Evolutionary conservation across 2,113 vertebrate species (phyloP).

Genomic region (Setophaga petechia): DNA sequence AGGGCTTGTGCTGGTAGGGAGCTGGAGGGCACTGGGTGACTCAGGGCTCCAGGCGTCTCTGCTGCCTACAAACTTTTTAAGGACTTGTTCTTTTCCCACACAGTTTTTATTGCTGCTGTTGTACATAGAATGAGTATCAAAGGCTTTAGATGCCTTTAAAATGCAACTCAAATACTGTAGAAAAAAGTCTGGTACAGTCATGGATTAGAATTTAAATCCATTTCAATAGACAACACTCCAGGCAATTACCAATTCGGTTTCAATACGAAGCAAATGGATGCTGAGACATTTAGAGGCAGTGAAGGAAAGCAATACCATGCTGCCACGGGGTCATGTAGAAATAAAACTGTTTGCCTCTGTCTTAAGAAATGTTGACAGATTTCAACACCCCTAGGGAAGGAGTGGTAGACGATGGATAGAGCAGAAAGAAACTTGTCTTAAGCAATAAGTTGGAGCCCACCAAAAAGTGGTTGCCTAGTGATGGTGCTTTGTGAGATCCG

Average conservation of each 20-base stretch:
- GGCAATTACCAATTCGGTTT: background rate
- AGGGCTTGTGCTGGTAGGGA: background rate
- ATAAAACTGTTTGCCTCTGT: slow-evolving; percentile 29
- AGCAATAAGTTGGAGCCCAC: slow-evolving; percentile 26
- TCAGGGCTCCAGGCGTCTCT: background rate
- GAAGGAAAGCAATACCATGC: slow-evolving; percentile 11
- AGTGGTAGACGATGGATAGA: background rate
- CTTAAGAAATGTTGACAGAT: slow-evolving; percentile 36
- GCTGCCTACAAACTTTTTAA: background rate
- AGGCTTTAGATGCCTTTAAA: background rate
- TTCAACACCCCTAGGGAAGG: background rate
- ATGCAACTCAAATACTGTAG: background rate
- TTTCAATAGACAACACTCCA: background rate
- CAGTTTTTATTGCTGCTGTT: background rate
- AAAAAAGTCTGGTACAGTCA: background rate
- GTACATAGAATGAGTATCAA: background rate
- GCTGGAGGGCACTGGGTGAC: background rate
- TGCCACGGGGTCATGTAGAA: background rate
- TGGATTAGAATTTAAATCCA: background rate
- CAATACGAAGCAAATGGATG: background rate
- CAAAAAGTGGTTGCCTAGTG: slow-evolving; percentile 38
- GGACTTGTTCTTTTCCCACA: background rate
- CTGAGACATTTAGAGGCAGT: background rate
- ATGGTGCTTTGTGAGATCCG: background rate
- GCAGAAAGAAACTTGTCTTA: slow-evolving; percentile 26